A percentile compares a stretch with the other conserved stretches of the same genome.
These are phyloP conservation scores for Macrochelys suwanniensis DNA, from an alignment of 2,797 vertebrate species.

Conservation along the genomic window DNA sequence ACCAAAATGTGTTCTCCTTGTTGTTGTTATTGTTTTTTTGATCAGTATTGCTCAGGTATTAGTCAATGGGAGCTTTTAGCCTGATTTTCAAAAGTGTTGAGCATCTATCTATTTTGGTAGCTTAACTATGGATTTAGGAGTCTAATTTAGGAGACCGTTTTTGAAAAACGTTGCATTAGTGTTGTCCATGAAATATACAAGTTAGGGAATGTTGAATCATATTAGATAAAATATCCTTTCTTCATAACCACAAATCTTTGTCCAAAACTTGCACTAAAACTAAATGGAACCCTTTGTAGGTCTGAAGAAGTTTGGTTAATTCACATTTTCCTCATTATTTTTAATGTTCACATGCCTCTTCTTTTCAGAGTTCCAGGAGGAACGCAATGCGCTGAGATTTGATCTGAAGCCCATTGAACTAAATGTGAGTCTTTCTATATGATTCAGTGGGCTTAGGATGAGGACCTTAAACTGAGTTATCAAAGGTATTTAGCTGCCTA, in stretches of 20 bases:
- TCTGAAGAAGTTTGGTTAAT: not conserved
- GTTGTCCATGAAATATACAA: not conserved
- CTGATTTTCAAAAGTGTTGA: not conserved
- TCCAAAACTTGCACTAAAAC: not conserved
- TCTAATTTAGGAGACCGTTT: not conserved
- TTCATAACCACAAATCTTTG: not conserved
- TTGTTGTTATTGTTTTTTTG: not conserved
- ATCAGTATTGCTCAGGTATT: slow-evolving; percentile 5
- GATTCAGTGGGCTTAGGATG: not conserved
- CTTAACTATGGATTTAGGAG: not conserved
- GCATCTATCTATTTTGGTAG: not conserved
- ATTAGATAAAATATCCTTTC: not conserved
- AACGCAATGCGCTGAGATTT: not conserved
- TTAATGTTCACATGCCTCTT: not conserved
- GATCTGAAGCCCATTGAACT: not conserved
- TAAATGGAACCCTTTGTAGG: not conserved
- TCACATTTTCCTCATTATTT: not conserved
- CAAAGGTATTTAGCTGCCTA: not conserved
- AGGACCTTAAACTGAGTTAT: not conserved
- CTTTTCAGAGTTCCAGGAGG: not conserved
- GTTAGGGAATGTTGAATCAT: not conserved
- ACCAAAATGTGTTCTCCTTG: slow-evolving; percentile 42
- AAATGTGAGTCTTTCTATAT: not conserved
- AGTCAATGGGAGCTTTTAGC: not conserved
- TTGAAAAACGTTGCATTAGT: not conserved